Percentiles rank a stretch among this genome's conserved stretches.
phyloP scores from a whole-genome alignment of 2,888 invertebrate species.

The Drosophila lutescens region DNA sequence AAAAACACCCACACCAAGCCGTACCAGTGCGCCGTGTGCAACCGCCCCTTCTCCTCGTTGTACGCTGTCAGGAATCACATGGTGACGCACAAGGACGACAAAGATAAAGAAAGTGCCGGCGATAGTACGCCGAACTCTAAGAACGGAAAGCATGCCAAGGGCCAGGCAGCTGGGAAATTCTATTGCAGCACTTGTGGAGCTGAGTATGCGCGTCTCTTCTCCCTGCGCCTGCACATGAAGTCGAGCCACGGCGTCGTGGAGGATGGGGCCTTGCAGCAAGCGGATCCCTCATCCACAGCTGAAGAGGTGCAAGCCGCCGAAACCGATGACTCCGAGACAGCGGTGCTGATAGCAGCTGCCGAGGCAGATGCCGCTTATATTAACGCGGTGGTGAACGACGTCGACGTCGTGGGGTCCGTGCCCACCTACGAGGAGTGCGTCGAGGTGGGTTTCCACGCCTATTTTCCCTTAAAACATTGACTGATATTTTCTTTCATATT shows the following conservation, averaged over 20 bases:
- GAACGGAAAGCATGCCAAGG: not conserved
- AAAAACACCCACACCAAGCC: slow-evolving; percentile 93
- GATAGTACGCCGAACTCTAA: not conserved
- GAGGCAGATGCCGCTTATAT: slow-evolving; percentile 61
- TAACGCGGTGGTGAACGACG: slow-evolving; percentile 37
- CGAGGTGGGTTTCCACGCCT: slow-evolving; percentile 62
- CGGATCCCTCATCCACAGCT: not conserved
- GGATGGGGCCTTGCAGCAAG: slow-evolving; percentile 17
- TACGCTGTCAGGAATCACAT: slow-evolving; percentile 91
- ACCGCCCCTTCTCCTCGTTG: slow-evolving; percentile 91
- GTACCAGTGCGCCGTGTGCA: slow-evolving; percentile 90
- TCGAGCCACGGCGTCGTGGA: slow-evolving; percentile 85
- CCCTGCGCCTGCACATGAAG: slow-evolving; percentile 89
- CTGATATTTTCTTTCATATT: slow-evolving; percentile 4
- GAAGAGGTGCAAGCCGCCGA: slow-evolving; percentile 17
- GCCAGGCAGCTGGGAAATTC: slow-evolving; percentile 67
- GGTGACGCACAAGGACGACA: slow-evolving; percentile 88
- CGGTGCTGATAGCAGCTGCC: slow-evolving; percentile 73
- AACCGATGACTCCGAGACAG: slow-evolving; percentile 57
- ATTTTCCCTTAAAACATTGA: too few species aligned
- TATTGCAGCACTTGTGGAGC: slow-evolving; percentile 90
- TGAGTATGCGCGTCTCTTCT: slow-evolving; percentile 90
- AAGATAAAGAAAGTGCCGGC: not conserved
- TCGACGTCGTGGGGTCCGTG: slow-evolving; percentile 46
- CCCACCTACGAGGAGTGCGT: slow-evolving; percentile 59